phyloP scores from a whole-genome alignment of 92 coral and sea anemone genomes.

The Plumapathes pennacea region DNA sequence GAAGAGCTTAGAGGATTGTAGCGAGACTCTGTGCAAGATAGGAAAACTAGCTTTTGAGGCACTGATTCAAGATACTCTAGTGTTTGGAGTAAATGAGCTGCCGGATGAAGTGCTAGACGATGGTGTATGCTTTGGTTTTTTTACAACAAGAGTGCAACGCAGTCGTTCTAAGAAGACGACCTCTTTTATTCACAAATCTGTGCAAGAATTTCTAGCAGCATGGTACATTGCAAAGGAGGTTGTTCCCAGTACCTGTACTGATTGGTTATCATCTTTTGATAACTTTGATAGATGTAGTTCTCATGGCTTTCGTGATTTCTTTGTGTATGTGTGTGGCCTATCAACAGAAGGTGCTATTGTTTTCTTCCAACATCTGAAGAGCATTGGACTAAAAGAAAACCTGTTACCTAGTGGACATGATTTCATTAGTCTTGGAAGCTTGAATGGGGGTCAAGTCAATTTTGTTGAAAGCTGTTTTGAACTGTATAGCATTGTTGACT shows the following conservation, averaged over 20 bases:
- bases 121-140: background rate
- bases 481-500: too few species aligned
- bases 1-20: conserved; percentile 3
- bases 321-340: background rate
- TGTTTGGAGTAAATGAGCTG: conserved; percentile 1
- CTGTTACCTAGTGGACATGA: too few species aligned
- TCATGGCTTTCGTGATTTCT: too few species aligned
- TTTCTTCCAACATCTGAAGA: background rate
- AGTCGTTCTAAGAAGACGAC: background rate
- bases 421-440: too few species aligned
- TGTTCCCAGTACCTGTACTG: too few species aligned
- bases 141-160: too few species aligned
- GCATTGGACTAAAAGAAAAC: conserved; percentile 11
- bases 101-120: background rate
- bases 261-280: too few species aligned
- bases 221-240: conserved; percentile 8
- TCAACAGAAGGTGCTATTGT: conserved; percentile 1
- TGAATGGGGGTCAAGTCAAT: too few species aligned
- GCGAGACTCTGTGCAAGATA: conserved; percentile 4
- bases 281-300: too few species aligned
- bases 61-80: conserved; percentile 5
- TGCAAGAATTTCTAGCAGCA: conserved; percentile 26
- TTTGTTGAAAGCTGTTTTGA: too few species aligned
- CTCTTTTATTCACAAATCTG: conserved; percentile 16
- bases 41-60: conserved; percentile 14